Evolutionary conservation across 2,113 vertebrate species (phyloP), one percentile per base, ranked within the genome.

Genomic region (Channa argus): DNA sequence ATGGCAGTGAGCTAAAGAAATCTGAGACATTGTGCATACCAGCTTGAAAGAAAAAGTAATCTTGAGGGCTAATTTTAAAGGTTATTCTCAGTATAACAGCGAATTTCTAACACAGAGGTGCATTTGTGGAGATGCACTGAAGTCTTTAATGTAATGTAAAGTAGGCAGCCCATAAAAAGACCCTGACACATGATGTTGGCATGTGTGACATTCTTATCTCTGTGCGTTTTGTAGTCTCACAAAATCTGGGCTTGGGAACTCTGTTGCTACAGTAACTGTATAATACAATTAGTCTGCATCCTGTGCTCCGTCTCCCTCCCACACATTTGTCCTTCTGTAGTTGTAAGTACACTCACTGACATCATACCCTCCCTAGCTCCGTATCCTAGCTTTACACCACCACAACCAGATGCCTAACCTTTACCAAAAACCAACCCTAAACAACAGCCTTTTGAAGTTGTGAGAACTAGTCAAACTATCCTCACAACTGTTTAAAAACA

Each of bases 261-360:
- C 24, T 51, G 67, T 80, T 74, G 63, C 77, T 82, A 68, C 24
- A 74, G 65, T 68, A 73, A 79, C 69, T 37, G 52, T 66, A n/a
- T 14, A 62, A 82, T 68, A 13, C 50, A 62, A 55, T 77, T 39
- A 52, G 47, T 49, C 50, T 50, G 66, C 50, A 44, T 47, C 15
- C 41, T 64, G 70, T 61, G 63, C 50, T 56, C 39, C 6, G 3
- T 74, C 39, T 0, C 1, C 9, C 58, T 9, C 54, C 2, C 33
- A 38, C 33, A 14, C 37, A 56, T 7, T 24, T 24, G 24, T 24
- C 24, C 24, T 24, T 24, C 24, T 24, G 24, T 24, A 24, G 24
- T 24, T 24, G 24, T 24, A 24, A 24, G 24, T 24, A 24, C 24
- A 24, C 24, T 24, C 24, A 24, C 24, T 24, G 24, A 24, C 24